Evolutionary conservation across 2,797 vertebrate genomes (phyloP), one percentile per base, ranked within the genome.

Genomic region (Saxicola maurus): DNA sequence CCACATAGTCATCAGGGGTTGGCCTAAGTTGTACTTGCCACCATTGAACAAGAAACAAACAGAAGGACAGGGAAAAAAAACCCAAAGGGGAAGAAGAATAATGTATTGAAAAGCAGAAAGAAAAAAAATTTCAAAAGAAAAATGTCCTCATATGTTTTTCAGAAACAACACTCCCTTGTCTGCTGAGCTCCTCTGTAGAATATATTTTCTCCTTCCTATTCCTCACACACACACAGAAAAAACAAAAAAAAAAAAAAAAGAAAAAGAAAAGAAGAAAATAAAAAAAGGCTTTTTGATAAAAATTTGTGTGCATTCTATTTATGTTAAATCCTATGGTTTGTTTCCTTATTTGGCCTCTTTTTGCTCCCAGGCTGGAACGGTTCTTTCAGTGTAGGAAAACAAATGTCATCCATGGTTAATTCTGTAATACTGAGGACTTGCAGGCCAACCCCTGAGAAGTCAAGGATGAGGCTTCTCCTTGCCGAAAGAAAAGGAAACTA

Each of bases 371-470:
- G 33, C 62, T 94, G 72, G 43, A 90, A 89, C 0, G 9, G 62
- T 80, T 93, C 86, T 91, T 86, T 91, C 88, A 92, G 31, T 0
- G 20, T 60, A 89, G 89, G 75, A 95, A 96, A 94, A 48, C 75
- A 73, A 92, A 83, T 77, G 74, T 87, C 87, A 94, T 95, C 84
- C 91, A 33, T n/a, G 46, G 59, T 65, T 82, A 92, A 71, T 86
- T 94, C 92, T 88, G 66, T 65, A 81, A 91, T 45, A 89, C 56
- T 17, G 48, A 96, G 68, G 87, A 95, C 67, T 28, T 0, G 33
- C 90, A 93, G 94, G 92, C 92, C 96, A 97, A 95, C 79, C 96
- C 95, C 94, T 95, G 94, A 96, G 92, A 90, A 90, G 91, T 96
- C 94, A 96, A 92, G 66, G 88, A 95, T 88, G 95, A 91, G 75